Percentiles rank a stretch among this genome's conserved stretches.
phyloP scores from a whole-genome alignment of 2,888 invertebrate genomes.

The Acrocyrtus sp. region DNA sequence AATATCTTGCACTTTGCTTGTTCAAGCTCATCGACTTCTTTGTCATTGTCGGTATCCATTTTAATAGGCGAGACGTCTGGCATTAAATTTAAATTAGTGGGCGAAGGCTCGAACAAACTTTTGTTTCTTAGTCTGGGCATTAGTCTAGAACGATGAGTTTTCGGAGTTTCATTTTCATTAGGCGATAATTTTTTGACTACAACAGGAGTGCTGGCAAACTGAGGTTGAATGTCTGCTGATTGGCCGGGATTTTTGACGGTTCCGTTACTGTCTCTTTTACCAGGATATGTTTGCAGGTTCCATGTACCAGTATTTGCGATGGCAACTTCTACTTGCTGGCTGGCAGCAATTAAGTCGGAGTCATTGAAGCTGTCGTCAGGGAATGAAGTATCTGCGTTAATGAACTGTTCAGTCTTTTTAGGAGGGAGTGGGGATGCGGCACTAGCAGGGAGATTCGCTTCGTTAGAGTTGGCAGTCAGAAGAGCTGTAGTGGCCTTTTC shows the following conservation, averaged over 20 bases:
- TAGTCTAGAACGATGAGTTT: background rate
- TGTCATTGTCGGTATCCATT: background rate
- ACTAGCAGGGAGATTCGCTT: too few relatives aligned
- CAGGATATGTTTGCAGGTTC: background rate
- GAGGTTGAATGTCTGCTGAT: background rate
- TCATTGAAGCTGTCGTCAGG: slow-evolving; percentile 28
- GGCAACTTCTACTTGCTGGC: slow-evolving; percentile 22
- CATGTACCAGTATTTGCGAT: too few relatives aligned
- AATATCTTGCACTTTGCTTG: background rate
- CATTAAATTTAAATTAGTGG: background rate
- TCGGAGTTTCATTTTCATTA: slow-evolving; percentile 18
- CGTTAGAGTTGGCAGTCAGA: too few relatives aligned
- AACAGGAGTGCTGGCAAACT: slow-evolving; percentile 21
- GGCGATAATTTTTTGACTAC: background rate
- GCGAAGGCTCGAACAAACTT: background rate
- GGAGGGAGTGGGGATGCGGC: background rate
- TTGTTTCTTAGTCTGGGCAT: background rate
- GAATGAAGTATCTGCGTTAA: slow-evolving; percentile 1
- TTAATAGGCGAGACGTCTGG: background rate
- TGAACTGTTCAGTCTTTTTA: background rate
- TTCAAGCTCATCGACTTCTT: background rate
- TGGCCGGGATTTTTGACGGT: background rate
- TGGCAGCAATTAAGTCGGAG: slow-evolving; percentile 12
- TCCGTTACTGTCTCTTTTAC: slow-evolving; percentile 23
- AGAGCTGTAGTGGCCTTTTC: background rate